Evolutionary conservation across 1,140 invertebrate species (phyloP).

Genomic region (Andrena cerasifolii): DNA sequence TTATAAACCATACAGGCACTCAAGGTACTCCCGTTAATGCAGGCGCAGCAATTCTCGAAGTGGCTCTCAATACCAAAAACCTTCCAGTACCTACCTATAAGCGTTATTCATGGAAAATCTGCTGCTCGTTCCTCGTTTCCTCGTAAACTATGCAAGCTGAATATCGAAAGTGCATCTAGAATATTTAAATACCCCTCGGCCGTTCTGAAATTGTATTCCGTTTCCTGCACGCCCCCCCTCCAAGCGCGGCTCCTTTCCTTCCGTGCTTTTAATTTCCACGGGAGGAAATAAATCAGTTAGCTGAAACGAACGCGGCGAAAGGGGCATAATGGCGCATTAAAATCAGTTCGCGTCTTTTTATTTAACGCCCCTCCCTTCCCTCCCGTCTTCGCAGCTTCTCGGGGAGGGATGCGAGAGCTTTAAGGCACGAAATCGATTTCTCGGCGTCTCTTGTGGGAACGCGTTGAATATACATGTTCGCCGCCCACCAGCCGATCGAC

Average conservation of each 20-base stretch:
- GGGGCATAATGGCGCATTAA: conserved; percentile 52
- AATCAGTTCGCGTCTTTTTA: conserved; percentile 60
- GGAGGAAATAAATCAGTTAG: conserved; percentile 12
- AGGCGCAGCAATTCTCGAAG: no score
- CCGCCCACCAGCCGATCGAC: conserved; percentile 59
- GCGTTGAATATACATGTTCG: conserved; percentile 69
- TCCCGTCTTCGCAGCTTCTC: no score
- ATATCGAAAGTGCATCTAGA: no score
- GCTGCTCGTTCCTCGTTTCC: no score
- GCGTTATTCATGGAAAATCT: no score
- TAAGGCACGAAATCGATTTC: conserved; percentile 66
- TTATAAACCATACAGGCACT: no score
- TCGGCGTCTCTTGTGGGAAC: conserved; percentile 53
- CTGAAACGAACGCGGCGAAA: conserved; percentile 19
- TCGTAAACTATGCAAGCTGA: no score
- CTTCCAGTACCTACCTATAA: no score
- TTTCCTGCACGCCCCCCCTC: neutral
- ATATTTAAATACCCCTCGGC: conserved; percentile 1
- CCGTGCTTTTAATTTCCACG: neutral
- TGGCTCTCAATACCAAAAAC: no score
- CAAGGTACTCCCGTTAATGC: no score
- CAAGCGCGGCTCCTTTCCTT: neutral
- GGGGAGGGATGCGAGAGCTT: conserved; percentile 44
- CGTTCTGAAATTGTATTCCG: neutral
- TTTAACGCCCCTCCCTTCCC: conserved; percentile 34